phyloP scores from a whole-genome alignment of 2,113 vertebrate species.

The Halichoerus grypus region DNA sequence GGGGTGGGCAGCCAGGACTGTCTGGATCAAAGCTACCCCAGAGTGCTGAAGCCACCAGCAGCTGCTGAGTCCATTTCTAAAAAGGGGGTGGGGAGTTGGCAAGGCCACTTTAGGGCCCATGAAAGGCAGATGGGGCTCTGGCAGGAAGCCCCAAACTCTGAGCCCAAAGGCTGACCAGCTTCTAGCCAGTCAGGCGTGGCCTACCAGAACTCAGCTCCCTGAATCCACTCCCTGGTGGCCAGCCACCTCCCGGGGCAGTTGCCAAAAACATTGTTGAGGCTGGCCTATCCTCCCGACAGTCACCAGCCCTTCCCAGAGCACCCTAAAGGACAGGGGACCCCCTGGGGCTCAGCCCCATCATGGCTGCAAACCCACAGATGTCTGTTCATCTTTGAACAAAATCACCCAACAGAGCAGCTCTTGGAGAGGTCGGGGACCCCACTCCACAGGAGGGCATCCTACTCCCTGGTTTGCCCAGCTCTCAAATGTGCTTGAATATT shows the following conservation, averaged over 20 bases:
- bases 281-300: background rate
- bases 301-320: background rate
- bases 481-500: background rate
- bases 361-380: background rate
- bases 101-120: background rate
- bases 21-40: background rate
- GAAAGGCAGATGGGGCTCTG: background rate
- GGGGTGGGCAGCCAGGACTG: background rate
- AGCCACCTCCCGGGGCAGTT: background rate
- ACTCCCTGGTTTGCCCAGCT: background rate
- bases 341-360: background rate
- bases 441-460: background rate
- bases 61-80: slow-evolving; percentile 33
- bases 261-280: background rate
- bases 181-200: background rate
- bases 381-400: slow-evolving; percentile 14
- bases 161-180: background rate
- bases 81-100: background rate
- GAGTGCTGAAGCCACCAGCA: background rate
- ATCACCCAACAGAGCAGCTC: background rate
- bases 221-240: background rate
- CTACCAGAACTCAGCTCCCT: background rate
- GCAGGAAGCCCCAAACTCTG: background rate
- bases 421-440: background rate
- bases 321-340: background rate